Evolutionary conservation across 2,888 invertebrate genomes (phyloP), one percentile per base, ranked within the genome.

Genomic region (Dromius quadrimaculatus): DNA sequence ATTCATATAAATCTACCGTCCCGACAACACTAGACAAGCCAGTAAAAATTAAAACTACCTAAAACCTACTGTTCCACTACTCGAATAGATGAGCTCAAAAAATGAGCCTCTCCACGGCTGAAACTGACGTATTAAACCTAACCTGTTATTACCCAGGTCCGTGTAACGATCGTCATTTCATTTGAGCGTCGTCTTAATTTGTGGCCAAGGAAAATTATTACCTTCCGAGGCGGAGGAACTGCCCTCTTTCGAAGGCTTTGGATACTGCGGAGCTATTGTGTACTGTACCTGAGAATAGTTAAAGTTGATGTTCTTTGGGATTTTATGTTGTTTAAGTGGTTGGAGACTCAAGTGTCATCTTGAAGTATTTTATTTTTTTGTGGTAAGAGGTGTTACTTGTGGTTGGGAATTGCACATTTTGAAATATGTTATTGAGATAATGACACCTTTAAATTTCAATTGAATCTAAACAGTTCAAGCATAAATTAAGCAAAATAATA

Each of bases 151-250:
- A 66, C 66, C 41, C 20, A 17, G 66, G 54, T 28, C 66, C 64
- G 66, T 63, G 45, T 66, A 66, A 66, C 66, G 66, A 66, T 66
- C 45, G 63, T 63, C 66, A 66, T 66, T 66, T 66, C 66, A 66
- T 66, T 66, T 66, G 54, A 57, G 54, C 66, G 66, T 66, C 66
- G 66, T 66, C 66, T 66, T 66, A 66, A 66, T 66, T 66, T 66
- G 66, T 66, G 54, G 54, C 57, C 41, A 41, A 13, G 57, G 66
- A 54, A 66, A 66, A 66, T 66, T 66, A 66, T 66, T 54, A 66
- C 66, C 66, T 66, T 28, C 54, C 38, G 63, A 43, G 20, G 63
- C 45, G 63, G 43, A 36, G 15, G n/a, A n/a, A n/a, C n/a, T n/a
- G n/a, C n/a, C n/a, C n/a, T n/a, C n/a, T n/a, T n/a, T n/a, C n/a